These are phyloP conservation scores for Sylvilagus bachmani DNA, from an alignment of 2,113 vertebrate species.

Conservation along the genomic window DNA sequence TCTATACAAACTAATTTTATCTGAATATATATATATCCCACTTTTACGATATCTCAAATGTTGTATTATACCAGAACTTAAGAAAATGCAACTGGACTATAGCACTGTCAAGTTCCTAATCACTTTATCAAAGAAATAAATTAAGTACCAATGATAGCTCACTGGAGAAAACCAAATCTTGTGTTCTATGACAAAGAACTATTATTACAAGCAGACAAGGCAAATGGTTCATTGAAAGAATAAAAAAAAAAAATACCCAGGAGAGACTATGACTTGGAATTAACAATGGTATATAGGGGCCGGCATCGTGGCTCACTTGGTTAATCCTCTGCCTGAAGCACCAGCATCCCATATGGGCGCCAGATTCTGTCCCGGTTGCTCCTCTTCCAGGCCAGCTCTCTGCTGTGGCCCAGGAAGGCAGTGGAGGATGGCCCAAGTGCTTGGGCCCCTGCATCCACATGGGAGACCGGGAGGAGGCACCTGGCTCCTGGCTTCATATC, in stretches of 20 bases:
- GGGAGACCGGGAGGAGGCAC: no score
- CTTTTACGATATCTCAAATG: conserved; percentile 24
- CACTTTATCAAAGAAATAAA: not conserved
- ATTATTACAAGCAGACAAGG: not conserved
- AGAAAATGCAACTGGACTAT: not conserved
- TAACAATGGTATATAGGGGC: not conserved
- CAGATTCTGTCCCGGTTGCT: no score
- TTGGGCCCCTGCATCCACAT: no score
- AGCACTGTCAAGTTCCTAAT: not conserved
- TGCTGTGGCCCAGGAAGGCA: no score
- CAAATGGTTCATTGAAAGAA: not conserved
- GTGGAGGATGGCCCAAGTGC: no score
- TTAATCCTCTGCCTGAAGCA: no score
- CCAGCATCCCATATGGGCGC: no score
- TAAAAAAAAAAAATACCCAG: not conserved
- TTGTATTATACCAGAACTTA: conserved; percentile 6
- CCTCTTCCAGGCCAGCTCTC: no score
- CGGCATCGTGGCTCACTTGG: no score
- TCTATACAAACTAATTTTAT: not conserved
- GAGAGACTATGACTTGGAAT: conserved; percentile 14
- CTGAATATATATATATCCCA: not conserved
- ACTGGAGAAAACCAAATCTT: not conserved
- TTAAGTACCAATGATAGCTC: not conserved
- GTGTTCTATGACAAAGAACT: not conserved
- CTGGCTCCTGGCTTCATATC: no score